Conservation (phyloP, 2,888 invertebrate genomes). For the Isotomurus palustris region DNA sequence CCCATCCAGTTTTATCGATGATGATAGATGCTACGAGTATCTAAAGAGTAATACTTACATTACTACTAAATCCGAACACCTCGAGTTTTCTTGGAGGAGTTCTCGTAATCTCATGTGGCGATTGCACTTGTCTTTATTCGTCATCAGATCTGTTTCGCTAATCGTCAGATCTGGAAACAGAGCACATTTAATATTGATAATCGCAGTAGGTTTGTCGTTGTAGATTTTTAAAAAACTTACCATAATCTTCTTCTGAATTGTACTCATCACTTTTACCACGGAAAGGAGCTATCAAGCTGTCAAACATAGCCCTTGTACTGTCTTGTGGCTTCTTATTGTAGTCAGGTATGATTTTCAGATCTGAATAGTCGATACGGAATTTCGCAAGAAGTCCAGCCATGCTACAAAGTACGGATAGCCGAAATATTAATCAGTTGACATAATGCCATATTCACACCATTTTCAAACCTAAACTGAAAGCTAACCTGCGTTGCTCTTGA, state of each 20-base stretch:
- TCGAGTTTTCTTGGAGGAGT: conserved; percentile 73
- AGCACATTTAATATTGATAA: neutral
- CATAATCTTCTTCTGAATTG: neutral
- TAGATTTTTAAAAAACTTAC: neutral
- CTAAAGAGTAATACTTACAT: conserved; percentile 61
- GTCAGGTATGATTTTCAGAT: conserved; percentile 86
- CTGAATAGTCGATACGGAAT: conserved; percentile 90
- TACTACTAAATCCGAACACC: conserved; percentile 77
- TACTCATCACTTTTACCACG: conserved; percentile 3
- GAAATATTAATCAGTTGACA: neutral
- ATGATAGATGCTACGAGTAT: neutral
- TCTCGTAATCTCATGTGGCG: conserved; percentile 85
- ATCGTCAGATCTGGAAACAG: conserved; percentile 23
- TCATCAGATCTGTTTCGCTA: conserved; percentile 72
- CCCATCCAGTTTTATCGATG: neutral
- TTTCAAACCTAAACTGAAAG: conserved; percentile 1
- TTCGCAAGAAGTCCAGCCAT: conserved; percentile 90
- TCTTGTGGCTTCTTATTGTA: conserved; percentile 75
- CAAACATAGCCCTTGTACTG: conserved; percentile 68
- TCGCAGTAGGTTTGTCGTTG: neutral
- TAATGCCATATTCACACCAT: neutral
- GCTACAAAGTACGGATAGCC: conserved; percentile 55
- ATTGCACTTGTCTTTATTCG: conserved; percentile 80
- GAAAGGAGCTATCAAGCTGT: conserved; percentile 51
- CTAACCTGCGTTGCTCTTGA: conserved; percentile 76